These are phyloP conservation scores for Watsonalla binaria DNA, from an alignment of 2,888 invertebrate genomes.

Conservation along the genomic window DNA sequence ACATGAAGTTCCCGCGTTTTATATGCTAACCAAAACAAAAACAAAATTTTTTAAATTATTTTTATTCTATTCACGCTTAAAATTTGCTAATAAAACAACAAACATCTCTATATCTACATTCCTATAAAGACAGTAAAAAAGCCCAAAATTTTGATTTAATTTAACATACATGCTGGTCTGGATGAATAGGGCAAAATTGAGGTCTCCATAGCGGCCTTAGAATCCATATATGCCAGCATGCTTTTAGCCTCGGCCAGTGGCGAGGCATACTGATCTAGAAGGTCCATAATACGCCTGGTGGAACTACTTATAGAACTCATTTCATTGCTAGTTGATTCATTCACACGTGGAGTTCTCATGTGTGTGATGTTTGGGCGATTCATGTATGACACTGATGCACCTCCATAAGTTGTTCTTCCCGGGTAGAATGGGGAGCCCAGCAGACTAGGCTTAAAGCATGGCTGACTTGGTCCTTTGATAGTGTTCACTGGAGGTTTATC, in stretches of 20 bases:
- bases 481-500: slow-evolving; percentile 28
- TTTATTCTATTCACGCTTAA: no score
- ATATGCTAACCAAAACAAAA: slow-evolving; percentile 35
- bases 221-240: slow-evolving; percentile 74
- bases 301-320: slow-evolving; percentile 81
- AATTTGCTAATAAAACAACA: no score
- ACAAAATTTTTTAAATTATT: not conserved
- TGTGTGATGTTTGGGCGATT: slow-evolving; percentile 53
- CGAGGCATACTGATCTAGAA: slow-evolving; percentile 89
- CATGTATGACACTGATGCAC: slow-evolving; percentile 80
- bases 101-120: no score
- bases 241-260: slow-evolving; percentile 88
- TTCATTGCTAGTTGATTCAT: slow-evolving; percentile 31
- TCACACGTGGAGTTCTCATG: slow-evolving; percentile 35
- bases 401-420: slow-evolving; percentile 87
- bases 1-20: slow-evolving; percentile 76
- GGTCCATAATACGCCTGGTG: slow-evolving; percentile 86
- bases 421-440: slow-evolving; percentile 85
- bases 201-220: slow-evolving; percentile 9
- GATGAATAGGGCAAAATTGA: not conserved
- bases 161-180: not conserved
- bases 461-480: slow-evolving; percentile 50
- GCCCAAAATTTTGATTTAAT: no score
- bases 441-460: slow-evolving; percentile 49
- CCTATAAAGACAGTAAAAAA: no score